Conservation (phyloP, 2,888 invertebrate species). For the Rhogogaster chlorosoma region DNA sequence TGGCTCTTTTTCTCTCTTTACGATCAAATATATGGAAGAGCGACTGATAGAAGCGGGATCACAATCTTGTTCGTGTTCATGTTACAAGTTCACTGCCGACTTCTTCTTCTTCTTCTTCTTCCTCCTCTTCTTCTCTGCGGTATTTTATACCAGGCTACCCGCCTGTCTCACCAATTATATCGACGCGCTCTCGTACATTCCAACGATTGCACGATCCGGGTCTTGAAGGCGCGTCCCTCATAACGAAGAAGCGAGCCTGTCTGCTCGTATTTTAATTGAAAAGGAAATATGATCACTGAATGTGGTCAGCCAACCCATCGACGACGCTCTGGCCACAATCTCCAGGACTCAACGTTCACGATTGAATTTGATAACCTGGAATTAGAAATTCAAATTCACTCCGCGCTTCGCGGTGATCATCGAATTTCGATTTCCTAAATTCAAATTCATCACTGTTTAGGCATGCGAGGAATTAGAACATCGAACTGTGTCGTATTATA, state of each 20-base stretch:
- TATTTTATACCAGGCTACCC: background rate
- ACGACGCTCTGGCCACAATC: background rate
- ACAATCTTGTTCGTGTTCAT: conserved; percentile 14
- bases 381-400: background rate
- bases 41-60: background rate
- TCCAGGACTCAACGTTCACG: background rate
- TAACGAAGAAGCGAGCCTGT: conserved; percentile 31
- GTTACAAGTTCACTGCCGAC: conserved; percentile 26
- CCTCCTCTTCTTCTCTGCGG: background rate
- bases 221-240: conserved; percentile 5
- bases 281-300: conserved; percentile 36
- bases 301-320: background rate
- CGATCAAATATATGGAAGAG: background rate
- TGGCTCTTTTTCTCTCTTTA: background rate
- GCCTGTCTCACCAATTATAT: conserved; percentile 20
- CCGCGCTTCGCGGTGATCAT: background rate
- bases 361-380: background rate
- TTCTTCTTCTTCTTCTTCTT: background rate
- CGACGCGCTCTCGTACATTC: conserved; percentile 12
- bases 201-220: background rate
- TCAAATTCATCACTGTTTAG: background rate
- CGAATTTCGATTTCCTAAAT: background rate
- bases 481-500: background rate
- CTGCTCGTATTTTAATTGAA: conserved; percentile 35
- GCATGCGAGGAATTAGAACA: background rate